Evolutionary conservation across 2,888 invertebrate species (phyloP).

Genomic region (Drosophila phalerata): DNA sequence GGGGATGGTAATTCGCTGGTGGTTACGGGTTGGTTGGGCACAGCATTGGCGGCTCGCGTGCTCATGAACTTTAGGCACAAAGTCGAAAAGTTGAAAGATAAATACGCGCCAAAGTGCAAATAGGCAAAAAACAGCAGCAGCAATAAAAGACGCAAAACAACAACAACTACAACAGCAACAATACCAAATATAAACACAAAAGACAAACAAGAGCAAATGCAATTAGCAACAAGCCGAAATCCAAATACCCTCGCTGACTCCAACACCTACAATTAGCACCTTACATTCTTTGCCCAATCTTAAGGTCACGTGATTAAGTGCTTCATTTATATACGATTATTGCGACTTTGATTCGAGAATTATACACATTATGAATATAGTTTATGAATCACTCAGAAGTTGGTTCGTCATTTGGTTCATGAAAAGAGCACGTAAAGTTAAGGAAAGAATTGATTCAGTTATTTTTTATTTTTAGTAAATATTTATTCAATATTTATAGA

Average conservation of each 20-base stretch:
- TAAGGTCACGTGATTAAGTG: constrained; percentile 10
- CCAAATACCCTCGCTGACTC: constrained; percentile 13
- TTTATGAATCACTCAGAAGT: background rate
- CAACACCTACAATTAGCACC: constrained; percentile 27
- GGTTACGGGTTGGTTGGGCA: background rate
- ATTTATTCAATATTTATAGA: constrained; percentile 12
- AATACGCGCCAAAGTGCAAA: constrained; percentile 69
- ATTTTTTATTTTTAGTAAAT: background rate
- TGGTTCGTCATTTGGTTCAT: background rate
- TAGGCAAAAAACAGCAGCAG: constrained; percentile 53
- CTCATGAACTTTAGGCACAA: constrained; percentile 71
- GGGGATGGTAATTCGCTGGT: background rate
- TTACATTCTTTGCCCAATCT: background rate
- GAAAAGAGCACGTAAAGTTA: background rate
- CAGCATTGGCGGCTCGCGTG: constrained; percentile 26
- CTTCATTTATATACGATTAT: background rate
- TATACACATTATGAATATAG: background rate
- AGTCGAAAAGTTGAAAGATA: constrained; percentile 75
- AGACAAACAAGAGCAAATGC: constrained; percentile 46
- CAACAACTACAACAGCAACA: constrained; percentile 40
- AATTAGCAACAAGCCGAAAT: constrained; percentile 34
- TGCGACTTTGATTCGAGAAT: background rate
- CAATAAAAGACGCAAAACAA: constrained; percentile 31
- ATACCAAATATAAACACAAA: constrained; percentile 38
- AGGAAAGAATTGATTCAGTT: background rate